Percentiles rank a stretch among this genome's conserved stretches.
Conservation (phyloP, 2,113 vertebrate genomes). For the Vidua macroura region DNA sequence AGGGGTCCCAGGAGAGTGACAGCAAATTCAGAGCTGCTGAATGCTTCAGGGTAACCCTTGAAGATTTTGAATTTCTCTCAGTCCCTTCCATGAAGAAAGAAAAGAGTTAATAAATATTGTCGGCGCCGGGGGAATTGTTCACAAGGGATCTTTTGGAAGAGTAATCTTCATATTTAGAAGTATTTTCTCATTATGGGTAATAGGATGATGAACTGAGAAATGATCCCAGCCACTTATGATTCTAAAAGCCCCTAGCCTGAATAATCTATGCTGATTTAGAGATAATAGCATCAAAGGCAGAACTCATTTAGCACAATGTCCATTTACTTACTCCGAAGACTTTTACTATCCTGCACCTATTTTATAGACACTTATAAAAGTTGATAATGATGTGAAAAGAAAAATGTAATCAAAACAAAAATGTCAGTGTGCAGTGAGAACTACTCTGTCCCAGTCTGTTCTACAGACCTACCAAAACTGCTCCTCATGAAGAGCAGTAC, state of each 20-base stretch:
- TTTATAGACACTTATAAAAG: slow-evolving; percentile 46
- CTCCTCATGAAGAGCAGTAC: neutral
- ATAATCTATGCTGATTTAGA: slow-evolving; percentile 76
- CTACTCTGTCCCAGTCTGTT: neutral
- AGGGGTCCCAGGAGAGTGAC: neutral
- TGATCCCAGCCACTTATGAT: slow-evolving; percentile 70
- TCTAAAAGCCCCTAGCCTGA: slow-evolving; percentile 71
- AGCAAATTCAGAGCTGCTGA: neutral
- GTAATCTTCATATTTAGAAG: slow-evolving; percentile 72
- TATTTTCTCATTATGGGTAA: slow-evolving; percentile 78
- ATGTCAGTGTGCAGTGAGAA: neutral
- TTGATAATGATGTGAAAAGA: slow-evolving; percentile 56
- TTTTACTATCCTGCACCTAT: slow-evolving; percentile 59
- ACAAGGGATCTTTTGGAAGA: slow-evolving; percentile 68
- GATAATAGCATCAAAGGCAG: slow-evolving; percentile 73
- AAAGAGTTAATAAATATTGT: slow-evolving; percentile 64
- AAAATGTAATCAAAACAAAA: neutral
- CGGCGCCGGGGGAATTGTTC: slow-evolving; percentile 51
- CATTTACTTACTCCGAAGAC: slow-evolving; percentile 72
- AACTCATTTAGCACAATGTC: slow-evolving; percentile 74
- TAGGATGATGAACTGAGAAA: slow-evolving; percentile 78
- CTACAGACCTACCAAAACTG: neutral
- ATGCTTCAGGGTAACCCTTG: neutral
- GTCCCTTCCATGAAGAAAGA: neutral
- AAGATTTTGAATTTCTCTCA: neutral